phyloP scores from a whole-genome alignment of 2,888 invertebrate genomes.

The Candidula unifasciata region DNA sequence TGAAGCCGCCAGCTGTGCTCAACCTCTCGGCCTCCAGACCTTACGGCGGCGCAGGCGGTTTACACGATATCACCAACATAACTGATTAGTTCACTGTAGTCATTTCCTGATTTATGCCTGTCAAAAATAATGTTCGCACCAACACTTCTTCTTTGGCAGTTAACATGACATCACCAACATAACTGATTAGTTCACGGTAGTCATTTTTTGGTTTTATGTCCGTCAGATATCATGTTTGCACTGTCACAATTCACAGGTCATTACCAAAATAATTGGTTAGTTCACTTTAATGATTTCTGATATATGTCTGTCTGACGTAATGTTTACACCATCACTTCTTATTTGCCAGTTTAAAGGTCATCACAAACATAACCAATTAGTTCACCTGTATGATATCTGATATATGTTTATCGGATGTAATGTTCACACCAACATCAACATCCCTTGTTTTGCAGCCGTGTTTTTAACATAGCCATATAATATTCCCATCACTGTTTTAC shows the following conservation, averaged over 20 bases:
- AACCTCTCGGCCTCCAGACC: background rate
- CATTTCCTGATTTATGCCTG: too few species aligned
- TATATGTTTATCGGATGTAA: too few species aligned
- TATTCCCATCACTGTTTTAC: background rate
- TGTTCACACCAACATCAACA: too few species aligned
- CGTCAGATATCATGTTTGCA: background rate
- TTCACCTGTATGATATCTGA: too few species aligned
- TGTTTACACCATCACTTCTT: too few species aligned
- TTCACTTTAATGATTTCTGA: too few species aligned
- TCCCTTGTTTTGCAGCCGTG: too few species aligned
- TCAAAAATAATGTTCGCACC: background rate
- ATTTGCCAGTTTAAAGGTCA: too few species aligned
- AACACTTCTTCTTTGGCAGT: background rate
- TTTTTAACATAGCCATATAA: background rate
- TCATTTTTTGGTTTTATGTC: too few species aligned
- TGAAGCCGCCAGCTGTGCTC: background rate
- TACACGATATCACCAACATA: slow-evolving; percentile 24
- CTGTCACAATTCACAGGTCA: background rate
- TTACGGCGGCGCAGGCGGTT: background rate
- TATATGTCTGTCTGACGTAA: too few species aligned
- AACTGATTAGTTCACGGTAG: background rate
- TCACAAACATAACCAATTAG: too few species aligned
- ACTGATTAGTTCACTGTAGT: background rate
- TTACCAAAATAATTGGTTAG: slow-evolving; percentile 12
- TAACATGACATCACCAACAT: slow-evolving; percentile 23